phyloP scores from a whole-genome alignment of 2,113 vertebrate genomes.

The Melanostigma gelatinosum region DNA sequence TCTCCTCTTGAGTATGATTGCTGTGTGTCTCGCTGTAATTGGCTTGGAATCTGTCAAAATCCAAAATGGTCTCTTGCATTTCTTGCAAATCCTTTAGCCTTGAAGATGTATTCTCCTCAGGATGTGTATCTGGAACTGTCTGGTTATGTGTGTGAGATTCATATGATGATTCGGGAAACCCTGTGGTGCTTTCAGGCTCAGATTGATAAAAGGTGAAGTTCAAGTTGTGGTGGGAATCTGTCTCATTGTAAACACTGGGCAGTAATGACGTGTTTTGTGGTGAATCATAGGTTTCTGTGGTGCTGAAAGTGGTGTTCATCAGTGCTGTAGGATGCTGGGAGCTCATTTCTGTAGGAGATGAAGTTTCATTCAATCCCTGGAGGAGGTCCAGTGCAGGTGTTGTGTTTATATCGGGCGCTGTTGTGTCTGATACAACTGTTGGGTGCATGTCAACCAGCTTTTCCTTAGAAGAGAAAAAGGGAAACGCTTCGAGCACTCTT shows the following conservation, averaged over 20 bases:
- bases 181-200: slow-evolving; percentile 50
- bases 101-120: slow-evolving; percentile 18
- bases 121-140: slow-evolving; percentile 34
- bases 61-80: slow-evolving; percentile 31
- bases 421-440: slow-evolving; percentile 31
- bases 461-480: slow-evolving; percentile 54
- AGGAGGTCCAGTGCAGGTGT: slow-evolving; percentile 12
- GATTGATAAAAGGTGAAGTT: slow-evolving; percentile 62
- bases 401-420: slow-evolving; percentile 33
- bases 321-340: slow-evolving; percentile 22
- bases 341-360: slow-evolving; percentile 38
- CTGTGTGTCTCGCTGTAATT: slow-evolving; percentile 34
- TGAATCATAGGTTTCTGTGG: slow-evolving; percentile 27
- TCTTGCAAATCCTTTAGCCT: slow-evolving; percentile 32
- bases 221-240: slow-evolving; percentile 32
- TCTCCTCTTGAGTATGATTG: slow-evolving; percentile 38
- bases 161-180: slow-evolving; percentile 3
- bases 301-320: slow-evolving; percentile 35
- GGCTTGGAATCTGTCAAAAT: slow-evolving; percentile 16
- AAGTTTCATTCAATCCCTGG: slow-evolving; percentile 34
- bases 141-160: slow-evolving; percentile 46
- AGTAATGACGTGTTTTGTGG: slow-evolving; percentile 26
- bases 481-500: slow-evolving; percentile 89
- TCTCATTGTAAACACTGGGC: slow-evolving; percentile 35
- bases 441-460: slow-evolving; percentile 20